Evolutionary conservation across 2,113 vertebrate genomes (phyloP), one percentile per base, ranked within the genome.

Genomic region (Tauraco erythrolophus): DNA sequence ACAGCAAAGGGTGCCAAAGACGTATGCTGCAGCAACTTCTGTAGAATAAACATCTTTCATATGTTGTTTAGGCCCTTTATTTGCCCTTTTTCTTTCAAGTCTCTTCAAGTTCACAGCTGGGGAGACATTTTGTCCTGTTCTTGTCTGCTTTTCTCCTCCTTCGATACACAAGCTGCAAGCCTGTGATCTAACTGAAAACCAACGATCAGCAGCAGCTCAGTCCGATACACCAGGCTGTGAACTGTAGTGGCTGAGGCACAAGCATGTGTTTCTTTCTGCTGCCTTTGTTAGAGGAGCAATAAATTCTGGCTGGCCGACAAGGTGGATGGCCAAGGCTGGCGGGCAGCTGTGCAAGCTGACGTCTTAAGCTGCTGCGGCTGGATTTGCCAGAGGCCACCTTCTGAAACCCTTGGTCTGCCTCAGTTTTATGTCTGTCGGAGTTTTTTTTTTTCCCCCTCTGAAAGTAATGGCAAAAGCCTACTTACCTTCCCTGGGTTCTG

Each of bases 261-360:
- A 64, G 74, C 84, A 4, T 95, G 57, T 96, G 76, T 96, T 96
- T 94, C 92, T 96, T 95, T 79, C 89, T 94, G 92, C 96, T 93
- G 93, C 65, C 84, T 95, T 94, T 96, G 89, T 96, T 94, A 91
- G 94, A 76, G 69, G 57, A 95, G 53, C 92, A 93, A 9, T 96
- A 94, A 95, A 93, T 96, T 64, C 89, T 91, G 89, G 69, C 92
- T 69, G 57, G 65, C 74, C 5, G 9, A 82, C 69, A 25, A 94
- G 57, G 81, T 94, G 87, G 87, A 88, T 57, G n/a, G 94, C 93
- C 94, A 82, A 76, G 57, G 74, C 92, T 91, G 92, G 94, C 96
- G 89, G 96, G 82, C 96, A 95, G 87, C 94, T 91, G 89, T 77
- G 84, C 87, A 88, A 94, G 92, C 69, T 96, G 68, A 95, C 64